Evolutionary conservation across 2,888 invertebrate genomes (phyloP).

Genomic region (Morinoia aosen): DNA sequence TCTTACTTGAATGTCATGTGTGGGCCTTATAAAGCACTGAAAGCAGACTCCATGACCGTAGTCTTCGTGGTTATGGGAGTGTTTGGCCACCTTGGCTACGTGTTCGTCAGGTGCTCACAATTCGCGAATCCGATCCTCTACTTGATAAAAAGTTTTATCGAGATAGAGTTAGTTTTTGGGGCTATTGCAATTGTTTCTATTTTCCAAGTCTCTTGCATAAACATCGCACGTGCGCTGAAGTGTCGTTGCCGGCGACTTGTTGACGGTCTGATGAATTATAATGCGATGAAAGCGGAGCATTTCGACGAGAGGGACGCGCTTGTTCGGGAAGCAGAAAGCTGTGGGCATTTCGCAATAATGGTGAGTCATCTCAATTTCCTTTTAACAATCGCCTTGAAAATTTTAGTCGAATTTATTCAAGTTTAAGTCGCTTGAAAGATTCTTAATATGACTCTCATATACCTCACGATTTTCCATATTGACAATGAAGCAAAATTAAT

Average conservation of each 20-base stretch:
- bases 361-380: neutral
- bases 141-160: neutral
- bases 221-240: neutral
- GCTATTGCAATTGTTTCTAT: neutral
- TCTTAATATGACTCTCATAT: neutral
- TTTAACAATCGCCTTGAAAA: neutral
- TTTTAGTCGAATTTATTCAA: neutral
- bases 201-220: neutral
- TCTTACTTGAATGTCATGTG: neutral
- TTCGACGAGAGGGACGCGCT: neutral
- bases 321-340: neutral
- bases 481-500: neutral
- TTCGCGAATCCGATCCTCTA: neutral
- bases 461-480: neutral
- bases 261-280: neutral
- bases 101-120: neutral
- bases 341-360: neutral
- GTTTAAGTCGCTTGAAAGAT: neutral
- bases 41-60: neutral
- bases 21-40: neutral
- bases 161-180: neutral
- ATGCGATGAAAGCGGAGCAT: neutral
- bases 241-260: neutral
- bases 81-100: neutral
- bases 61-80: neutral